Base-by-base conservation (phyloP, 2,888 invertebrate species). In the Pinctada fucata region DNA sequence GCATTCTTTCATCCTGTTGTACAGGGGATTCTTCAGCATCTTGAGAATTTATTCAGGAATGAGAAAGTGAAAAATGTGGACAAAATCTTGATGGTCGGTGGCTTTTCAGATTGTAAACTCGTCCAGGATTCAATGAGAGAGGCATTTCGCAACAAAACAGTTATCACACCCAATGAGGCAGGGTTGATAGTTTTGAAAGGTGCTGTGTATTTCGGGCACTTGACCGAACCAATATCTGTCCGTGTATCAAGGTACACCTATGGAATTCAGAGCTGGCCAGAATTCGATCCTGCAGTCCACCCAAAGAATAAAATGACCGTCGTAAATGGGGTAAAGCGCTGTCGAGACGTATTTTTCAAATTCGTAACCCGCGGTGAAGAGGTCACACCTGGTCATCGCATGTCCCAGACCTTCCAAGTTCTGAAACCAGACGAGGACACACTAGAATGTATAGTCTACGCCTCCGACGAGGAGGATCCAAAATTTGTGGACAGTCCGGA, bases 101-200 rank as follows among this genome's bases (percentile, higher is more conserved):
- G 69, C 1, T 69, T 69, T 69, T 69, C 69, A 16, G 69, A 69
- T 16, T 69, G 69, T 69, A 49, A 47, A 6, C 16, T 69, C 16
- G 49, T 69, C 8, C 8, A 49, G n/a, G 13, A 69, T 48, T 16
- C 13, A 69, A 49, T 69, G 4, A 45, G 16, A 49, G 13, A 69
- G 49, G 16, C 47, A n/a, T 69, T 69, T 69, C 13, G 8, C 2
- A 16, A 47, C 5, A 69, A 69, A 48, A 69, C 69, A 2, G 50
- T 69, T 10, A 69, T 47, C 3, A 49, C 69, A 13, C 69, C 69
- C 8, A 8, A 47, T 13, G 69, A 69, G 48, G 16, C 47, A 16
- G 69, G 69, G 16, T 16, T 69, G 2, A 69, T 69, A 13, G 69
- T 69, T 16, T n/a, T 69, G 16, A 69, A 49, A n/a, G 69, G 69